Conservation (phyloP, 2,113 vertebrate species). For the Ovibos moschatus region DNA sequence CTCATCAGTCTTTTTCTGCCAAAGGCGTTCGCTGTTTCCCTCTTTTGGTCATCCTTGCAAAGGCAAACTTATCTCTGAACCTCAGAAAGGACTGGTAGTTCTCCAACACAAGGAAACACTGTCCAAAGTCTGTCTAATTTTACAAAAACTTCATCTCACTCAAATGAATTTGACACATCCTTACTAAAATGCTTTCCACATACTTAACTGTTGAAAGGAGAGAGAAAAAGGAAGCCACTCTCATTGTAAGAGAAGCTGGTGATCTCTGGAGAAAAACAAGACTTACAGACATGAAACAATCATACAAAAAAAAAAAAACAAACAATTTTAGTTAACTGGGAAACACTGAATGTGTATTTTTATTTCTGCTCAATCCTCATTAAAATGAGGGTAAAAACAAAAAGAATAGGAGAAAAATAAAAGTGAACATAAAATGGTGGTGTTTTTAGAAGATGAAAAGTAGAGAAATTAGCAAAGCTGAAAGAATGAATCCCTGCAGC, state of each 20-base stretch:
- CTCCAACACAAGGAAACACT: not conserved
- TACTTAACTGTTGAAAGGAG: conserved; percentile 4
- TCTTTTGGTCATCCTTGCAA: not conserved
- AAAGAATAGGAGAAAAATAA: not conserved
- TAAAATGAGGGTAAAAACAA: not conserved
- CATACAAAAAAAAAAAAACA: not conserved
- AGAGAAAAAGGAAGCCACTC: not conserved
- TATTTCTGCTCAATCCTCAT: not conserved
- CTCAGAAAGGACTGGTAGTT: not conserved
- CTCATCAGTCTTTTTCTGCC: not conserved
- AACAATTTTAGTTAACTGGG: not conserved
- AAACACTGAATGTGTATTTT: not conserved
- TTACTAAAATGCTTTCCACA: conserved; percentile 17
- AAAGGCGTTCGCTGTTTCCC: not conserved
- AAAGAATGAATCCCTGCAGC: not conserved
- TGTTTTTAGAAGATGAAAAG: not conserved
- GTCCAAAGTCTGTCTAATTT: not conserved
- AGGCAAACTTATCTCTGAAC: not conserved
- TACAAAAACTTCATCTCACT: conserved; percentile 29
- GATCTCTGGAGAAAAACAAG: conserved; percentile 2
- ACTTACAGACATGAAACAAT: not conserved
- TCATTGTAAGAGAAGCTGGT: not conserved
- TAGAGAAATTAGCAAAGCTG: not conserved
- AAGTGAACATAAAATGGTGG: not conserved
- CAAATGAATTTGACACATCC: conserved; percentile 9